Evolutionary conservation across 2,113 vertebrate species (phyloP), one percentile per base, ranked within the genome.

Genomic region (Nanorana parkeri): DNA sequence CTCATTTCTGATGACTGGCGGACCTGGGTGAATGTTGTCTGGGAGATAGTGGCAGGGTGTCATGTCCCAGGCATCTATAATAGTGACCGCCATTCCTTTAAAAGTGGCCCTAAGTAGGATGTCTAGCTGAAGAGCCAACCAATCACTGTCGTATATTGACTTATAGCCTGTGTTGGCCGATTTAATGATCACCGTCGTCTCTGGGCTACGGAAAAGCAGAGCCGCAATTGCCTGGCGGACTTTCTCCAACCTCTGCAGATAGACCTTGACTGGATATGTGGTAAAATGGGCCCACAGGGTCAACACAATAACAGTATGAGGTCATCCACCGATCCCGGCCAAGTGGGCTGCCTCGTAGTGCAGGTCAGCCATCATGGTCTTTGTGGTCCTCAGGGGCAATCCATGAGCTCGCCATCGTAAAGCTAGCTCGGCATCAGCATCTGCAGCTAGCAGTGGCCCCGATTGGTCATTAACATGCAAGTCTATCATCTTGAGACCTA

Each of bases 11-110:
- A 88, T 73, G 5, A 88, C 84, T 4, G 67, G n/a, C 6, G 47
- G 68, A 4, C 51, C 19, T 10, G 84, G 68, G 52, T 88, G 85
- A 51, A 84, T 87, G 66, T 84, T 41, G 0, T 85, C 84, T 3
- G 47, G 64, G 6, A 81, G 68, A 32, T 86, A 86, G 68, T 89
- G 87, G 55, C 85, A 87, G 28, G 88, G 81, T 1, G 87, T 88
- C 88, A 89, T 89, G 81, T 87, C 86, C 87, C 88, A 89, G 15
- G 64, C 78, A 11, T 89, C 88, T 1, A 88, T 26, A 23, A 88
- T 52, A 51, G 81, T 86, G 17, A 89, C 87, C 2, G 79, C 81
- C 24, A 87, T 58, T n/a, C 79, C 84, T 65, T 72, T 65, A 72
- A 89, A 86, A 78, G 85, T 83, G 17, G 54, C 75, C 6, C 69